Conservation (phyloP, 2,888 invertebrate genomes). For the Oscheius myriophilus region DNA sequence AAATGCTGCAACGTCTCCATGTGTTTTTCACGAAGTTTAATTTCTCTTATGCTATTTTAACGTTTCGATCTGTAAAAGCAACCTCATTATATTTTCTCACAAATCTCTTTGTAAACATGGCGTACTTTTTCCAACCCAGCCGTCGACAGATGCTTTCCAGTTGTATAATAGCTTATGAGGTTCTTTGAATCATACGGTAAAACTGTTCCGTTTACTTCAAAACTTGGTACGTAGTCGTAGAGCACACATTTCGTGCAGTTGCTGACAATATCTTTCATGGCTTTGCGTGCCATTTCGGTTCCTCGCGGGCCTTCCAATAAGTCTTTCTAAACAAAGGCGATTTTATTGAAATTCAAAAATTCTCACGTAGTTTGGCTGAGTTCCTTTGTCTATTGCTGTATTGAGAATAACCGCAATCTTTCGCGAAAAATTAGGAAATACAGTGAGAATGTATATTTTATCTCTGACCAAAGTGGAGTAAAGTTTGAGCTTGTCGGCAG, state of each 20-base stretch:
- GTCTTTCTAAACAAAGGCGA: neutral
- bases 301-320: neutral
- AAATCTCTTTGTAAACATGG: neutral
- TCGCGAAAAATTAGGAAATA: too few relatives aligned
- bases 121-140: neutral
- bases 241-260: neutral
- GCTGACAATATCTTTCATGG: neutral
- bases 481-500: too few relatives aligned
- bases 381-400: neutral
- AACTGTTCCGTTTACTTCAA: neutral
- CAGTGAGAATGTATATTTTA: too few relatives aligned
- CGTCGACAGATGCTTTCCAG: neutral
- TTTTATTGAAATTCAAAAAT: neutral
- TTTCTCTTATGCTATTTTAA: too few relatives aligned
- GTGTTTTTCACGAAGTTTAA: too few relatives aligned
- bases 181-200: neutral
- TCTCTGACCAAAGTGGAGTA: too few relatives aligned
- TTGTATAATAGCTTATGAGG: neutral
- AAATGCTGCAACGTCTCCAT: too few relatives aligned
- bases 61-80: too few relatives aligned
- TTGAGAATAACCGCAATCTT: neutral
- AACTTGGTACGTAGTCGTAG: neutral
- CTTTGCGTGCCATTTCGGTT: neutral
- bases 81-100: neutral
- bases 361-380: neutral